Base-by-base conservation (phyloP, 2,888 invertebrate genomes). In the Oasisia sp. region DNA sequence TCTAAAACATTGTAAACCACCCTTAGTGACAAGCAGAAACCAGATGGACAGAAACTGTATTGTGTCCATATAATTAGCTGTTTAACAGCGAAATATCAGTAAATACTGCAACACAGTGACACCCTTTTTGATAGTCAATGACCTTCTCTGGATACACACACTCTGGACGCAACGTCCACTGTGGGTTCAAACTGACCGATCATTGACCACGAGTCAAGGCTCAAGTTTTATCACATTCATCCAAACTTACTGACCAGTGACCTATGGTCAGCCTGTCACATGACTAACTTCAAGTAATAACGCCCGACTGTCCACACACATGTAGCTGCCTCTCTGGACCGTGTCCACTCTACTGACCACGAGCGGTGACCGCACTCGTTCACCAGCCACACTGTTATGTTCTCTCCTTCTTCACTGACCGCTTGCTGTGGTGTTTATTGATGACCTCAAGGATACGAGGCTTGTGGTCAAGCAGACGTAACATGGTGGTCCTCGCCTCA, bases 391-490 rank as follows among this genome's bases (percentile, higher is more conserved):
- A 32, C 44, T 91, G 91, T n/a, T 91, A n/a, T 92, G 91, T 90
- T 89, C 96, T 94, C 92, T 99, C 98, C 94, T 98, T 98, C 96
- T 99, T 98, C 96, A 98, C 98, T 95, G 98, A 98, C 94, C 99
- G 97, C 96, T 99, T 99, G 96, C 98, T 98, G 94, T 98, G 98
- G 97, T 98, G 98, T 94, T 98, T 97, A 95, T 97, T 98, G 93
- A 99, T 97, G 95, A 99, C 98, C 95, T 99, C 99, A 32, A 98
- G 97, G 89, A 99, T 98, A 94, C 98, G 98, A 92, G 97, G 97
- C 96, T 98, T 98, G 96, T 99, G 99, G 94, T 98, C 98, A 95
- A 99, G 98, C 93, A 99, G 98, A 95, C 98, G 98, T 96, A 98
- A 97, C 93, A 99, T 98, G 96, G 98, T 98, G 93, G 97, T 97